Evolutionary conservation across 2,888 invertebrate genomes (phyloP), one percentile per base, ranked within the genome.

Genomic region (Heliothis peltigera): DNA sequence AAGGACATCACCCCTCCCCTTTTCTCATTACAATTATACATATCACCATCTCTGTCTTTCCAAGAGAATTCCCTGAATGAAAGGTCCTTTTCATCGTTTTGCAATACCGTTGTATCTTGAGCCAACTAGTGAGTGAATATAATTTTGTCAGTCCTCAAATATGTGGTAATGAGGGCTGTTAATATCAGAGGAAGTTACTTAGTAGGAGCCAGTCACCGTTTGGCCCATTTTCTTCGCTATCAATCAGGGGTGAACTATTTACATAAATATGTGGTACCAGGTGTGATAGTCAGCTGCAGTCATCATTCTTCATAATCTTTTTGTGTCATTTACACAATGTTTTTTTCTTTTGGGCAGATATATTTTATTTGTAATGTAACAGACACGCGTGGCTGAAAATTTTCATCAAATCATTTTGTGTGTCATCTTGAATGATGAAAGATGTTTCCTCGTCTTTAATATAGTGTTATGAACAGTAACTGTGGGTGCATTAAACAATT

Each of bases 11-110:
- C 52, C 79, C 63, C 32, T 91, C 90, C 70, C 75, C 77, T 39
- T 89, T 84, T 15, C 62, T 57, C 89, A 28, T 55, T 46, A 56
- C 12, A 12, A 18, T 51, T 25, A 67, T 64, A n/a, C n/a, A 67
- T 91, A 87, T 79, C 1, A 73, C 35, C 66, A 70, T 94, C 91
- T 81, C 87, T 58, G 64, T 88, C 78, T 79, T 60, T 71, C 80
- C 66, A 80, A 82, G 86, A 84, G 90, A 91, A 93, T 94, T 92
- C 93, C 82, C 91, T 94, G 93, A 94, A 94, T 94, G 94, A 92
- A 94, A 89, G 85, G 85, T 80, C 84, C 85, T 91, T 89, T 91
- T 89, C 70, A 85, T 92, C 91, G 87, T 93, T 91, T 94, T 94
- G 93, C 86, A 88, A 93, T 94, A 86, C 93, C 92, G 75, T 79